phyloP scores from a whole-genome alignment of 2,888 invertebrate genomes.

The Drosophila paramelanica region DNA sequence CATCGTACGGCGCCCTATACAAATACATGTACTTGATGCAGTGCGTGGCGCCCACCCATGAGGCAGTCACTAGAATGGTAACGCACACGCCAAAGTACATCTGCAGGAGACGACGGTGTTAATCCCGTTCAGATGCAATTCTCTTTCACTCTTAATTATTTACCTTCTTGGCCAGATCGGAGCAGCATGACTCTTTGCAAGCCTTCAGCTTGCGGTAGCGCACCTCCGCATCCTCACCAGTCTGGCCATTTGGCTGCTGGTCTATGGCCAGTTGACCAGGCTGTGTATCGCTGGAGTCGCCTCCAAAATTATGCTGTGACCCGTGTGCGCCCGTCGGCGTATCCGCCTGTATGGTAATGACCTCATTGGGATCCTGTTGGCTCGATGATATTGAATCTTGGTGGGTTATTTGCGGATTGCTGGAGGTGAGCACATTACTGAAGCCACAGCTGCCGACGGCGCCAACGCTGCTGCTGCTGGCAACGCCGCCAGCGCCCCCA shows the following conservation, averaged over 20 bases:
- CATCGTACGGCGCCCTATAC: conserved; percentile 82
- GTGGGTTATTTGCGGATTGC: conserved; percentile 86
- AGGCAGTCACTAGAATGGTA: conserved; percentile 93
- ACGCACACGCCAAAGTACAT: conserved; percentile 95
- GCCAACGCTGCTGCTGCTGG: conserved; percentile 34
- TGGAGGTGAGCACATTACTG: conserved; percentile 85
- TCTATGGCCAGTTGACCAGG: conserved; percentile 72
- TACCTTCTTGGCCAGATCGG: conserved; percentile 93
- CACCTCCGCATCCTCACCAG: conserved; percentile 70
- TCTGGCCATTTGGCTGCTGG: conserved; percentile 68
- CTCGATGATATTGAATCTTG: conserved; percentile 87
- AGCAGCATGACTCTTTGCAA: conserved; percentile 92
- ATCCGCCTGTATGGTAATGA: conserved; percentile 82
- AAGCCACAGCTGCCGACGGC: conserved; percentile 76
- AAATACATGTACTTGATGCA: conserved; percentile 94
- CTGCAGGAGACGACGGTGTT: conserved; percentile 84
- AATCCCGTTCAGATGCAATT: too few relatives aligned
- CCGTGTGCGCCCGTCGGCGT: conserved; percentile 69
- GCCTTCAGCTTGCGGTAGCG: conserved; percentile 83
- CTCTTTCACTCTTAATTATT: conserved; percentile 18
- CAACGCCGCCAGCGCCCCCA: conserved; percentile 32
- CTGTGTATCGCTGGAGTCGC: conserved; percentile 67
- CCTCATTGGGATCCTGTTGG: conserved; percentile 87
- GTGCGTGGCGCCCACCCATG: conserved; percentile 97
- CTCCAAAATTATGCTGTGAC: conserved; percentile 64